These are phyloP conservation scores for Chionoecetes opilio DNA, from an alignment of 1,140 invertebrate species.

Conservation along the genomic window DNA sequence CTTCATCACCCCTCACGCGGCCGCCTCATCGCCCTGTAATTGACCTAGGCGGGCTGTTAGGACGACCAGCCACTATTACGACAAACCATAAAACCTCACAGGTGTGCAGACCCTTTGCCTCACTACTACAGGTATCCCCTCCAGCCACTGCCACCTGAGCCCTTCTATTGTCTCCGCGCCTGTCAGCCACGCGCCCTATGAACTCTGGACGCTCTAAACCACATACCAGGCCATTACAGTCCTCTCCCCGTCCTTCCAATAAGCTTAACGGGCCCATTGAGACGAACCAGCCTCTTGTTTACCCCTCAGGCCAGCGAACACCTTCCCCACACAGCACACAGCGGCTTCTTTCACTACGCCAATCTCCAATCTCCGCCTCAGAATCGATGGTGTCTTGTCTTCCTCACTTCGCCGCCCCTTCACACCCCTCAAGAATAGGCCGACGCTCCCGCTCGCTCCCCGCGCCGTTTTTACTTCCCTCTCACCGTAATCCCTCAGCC, in stretches of 20 bases:
- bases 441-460: neutral
- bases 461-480: no score
- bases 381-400: neutral
- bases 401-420: neutral
- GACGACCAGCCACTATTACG: neutral
- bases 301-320: neutral
- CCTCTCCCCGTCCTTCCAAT: neutral
- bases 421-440: neutral
- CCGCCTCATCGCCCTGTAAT: neutral
- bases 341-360: neutral
- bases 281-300: neutral
- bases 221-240: neutral
- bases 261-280: slow-evolving; percentile 7
- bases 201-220: neutral
- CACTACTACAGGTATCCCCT: neutral
- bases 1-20: neutral
- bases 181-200: neutral
- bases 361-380: neutral
- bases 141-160: neutral
- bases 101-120: neutral
- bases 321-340: neutral
- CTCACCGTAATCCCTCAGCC: neutral
- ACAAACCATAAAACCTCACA: neutral
- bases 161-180: neutral
- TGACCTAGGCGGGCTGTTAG: neutral